These are phyloP conservation scores for Athene noctua DNA, from an alignment of 2,113 vertebrate species.

Conservation along the genomic window DNA sequence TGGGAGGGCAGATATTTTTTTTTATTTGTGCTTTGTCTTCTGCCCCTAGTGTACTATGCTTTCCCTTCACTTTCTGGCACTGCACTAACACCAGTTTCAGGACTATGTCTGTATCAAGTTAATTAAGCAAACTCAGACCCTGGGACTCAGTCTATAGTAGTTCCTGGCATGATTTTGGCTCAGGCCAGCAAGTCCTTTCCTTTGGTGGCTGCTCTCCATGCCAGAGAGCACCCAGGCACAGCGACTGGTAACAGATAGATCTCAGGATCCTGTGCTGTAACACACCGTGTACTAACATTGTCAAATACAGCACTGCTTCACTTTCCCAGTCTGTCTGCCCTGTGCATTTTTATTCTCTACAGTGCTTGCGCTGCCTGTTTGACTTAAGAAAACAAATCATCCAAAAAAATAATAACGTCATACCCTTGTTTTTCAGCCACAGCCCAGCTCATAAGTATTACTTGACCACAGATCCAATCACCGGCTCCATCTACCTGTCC, in stretches of 20 bases:
- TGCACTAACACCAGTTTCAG: not conserved
- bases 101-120: not conserved
- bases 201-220: not conserved
- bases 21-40: not conserved
- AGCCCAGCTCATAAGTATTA: slow-evolving; percentile 98
- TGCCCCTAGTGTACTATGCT: not conserved
- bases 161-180: not conserved
- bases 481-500: slow-evolving; percentile 88
- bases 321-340: slow-evolving; percentile 6
- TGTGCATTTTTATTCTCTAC: not conserved
- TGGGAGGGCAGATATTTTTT: not conserved
- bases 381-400: not conserved
- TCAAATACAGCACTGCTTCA: not conserved
- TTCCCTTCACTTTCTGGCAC: slow-evolving; percentile 6
- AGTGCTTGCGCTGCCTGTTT: not conserved
- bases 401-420: not conserved
- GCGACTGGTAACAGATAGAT: not conserved
- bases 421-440: slow-evolving; percentile 81
- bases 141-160: not conserved
- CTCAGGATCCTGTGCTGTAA: not conserved
- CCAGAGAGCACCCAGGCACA: not conserved
- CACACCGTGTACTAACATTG: not conserved
- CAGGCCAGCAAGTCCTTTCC: not conserved
- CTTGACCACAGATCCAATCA: slow-evolving; percentile 90
- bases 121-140: not conserved